A percentile compares a stretch with the other conserved stretches of the same genome.
Conservation (phyloP, 1,140 invertebrate genomes). For the Trachymyrmex septentrionalis region DNA sequence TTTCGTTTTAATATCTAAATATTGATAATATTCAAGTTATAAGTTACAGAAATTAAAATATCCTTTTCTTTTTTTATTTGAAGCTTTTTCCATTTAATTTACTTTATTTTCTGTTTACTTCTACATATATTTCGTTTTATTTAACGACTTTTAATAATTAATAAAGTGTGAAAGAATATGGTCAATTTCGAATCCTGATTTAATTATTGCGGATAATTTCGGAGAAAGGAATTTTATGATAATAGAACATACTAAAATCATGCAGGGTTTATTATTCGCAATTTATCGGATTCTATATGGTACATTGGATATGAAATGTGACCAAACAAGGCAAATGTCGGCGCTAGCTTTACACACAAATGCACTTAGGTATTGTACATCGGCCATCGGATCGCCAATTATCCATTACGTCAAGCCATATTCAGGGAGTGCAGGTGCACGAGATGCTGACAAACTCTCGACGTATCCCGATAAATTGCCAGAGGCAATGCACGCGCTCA, state of each 20-base stretch:
- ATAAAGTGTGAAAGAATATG: neutral
- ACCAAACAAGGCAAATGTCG: conserved; percentile 31
- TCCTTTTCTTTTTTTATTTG: neutral
- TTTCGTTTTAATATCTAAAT: neutral
- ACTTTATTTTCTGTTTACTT: neutral
- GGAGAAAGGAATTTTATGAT: neutral
- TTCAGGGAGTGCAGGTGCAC: conserved; percentile 29
- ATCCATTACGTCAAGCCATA: conserved; percentile 42
- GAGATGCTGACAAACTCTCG: conserved; percentile 51
- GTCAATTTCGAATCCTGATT: neutral
- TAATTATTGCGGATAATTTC: neutral
- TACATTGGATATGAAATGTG: neutral
- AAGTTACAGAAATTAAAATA: neutral
- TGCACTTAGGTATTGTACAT: conserved; percentile 46
- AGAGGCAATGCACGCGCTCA: neutral
- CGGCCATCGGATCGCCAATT: conserved; percentile 32
- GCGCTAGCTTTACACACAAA: conserved; percentile 21
- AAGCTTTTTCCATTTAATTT: too few relatives aligned
- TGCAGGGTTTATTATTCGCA: neutral
- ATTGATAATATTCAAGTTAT: neutral
- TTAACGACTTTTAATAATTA: neutral
- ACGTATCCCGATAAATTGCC: conserved; percentile 33
- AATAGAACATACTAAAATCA: neutral
- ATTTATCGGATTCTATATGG: neutral
- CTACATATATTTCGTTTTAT: neutral